Evolutionary conservation across 2,888 invertebrate species (phyloP), one percentile per base, ranked within the genome.

Genomic region (Noctua pronuba): DNA sequence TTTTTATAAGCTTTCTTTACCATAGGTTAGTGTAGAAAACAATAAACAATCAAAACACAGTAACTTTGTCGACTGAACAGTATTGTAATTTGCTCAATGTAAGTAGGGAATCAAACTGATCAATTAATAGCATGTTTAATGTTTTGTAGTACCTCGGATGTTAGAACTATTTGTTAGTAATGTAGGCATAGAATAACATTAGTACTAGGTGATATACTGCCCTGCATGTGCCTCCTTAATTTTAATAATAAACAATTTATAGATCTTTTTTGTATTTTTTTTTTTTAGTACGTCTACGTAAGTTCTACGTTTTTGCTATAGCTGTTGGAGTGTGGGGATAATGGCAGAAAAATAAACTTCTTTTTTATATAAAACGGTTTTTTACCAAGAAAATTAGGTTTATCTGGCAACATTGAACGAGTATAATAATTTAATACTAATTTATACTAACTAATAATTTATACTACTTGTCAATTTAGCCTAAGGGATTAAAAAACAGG

Each of bases 61-160:
- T 52, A 81, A 80, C 31, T 80, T 79, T 72, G 52, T 72, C 68
- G 88, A 88, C 89, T 88, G 89, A 88, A 85, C 75, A 79, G 41
- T 80, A 73, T 84, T 78, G 62, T 69, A 86, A 80, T 85, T 88
- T 88, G 88, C 88, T 88, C 88, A 88, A 88, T 89, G 70, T 88
- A 86, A 82, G 24, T 88, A 88, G 76, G 69, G 62, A 84, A 82
- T 73, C 21, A 80, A 78, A 79, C 73, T 80, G 69, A 73, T 79
- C 73, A 78, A 79, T 79, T 75, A 80, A 35, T 74, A 79, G 66
- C 83, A 82, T 75, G 73, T 79, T 35, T 74, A 87, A 67, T 68
- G 70, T 84, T 78, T 75, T 82, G 70, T 84, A 86, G 74, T 73
- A 74, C 49, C 62, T 67, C 79, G 70, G 65, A 69, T 70, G 66